Evolutionary conservation across 2,888 invertebrate genomes (phyloP), one percentile per base, ranked within the genome.

Genomic region (Norana najaformis): DNA sequence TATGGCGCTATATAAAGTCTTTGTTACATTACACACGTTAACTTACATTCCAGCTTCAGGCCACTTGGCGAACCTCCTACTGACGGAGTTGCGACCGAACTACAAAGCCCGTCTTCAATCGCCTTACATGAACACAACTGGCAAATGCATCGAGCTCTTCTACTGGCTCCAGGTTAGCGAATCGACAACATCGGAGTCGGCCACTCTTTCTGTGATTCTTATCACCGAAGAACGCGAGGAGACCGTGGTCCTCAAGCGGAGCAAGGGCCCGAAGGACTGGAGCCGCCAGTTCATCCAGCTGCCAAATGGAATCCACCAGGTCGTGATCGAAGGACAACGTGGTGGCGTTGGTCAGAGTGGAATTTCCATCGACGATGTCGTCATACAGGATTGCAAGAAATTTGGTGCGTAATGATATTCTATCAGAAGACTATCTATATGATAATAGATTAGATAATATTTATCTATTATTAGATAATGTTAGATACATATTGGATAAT

Each of bases 101-200:
- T 91, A 90, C 90, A 37, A 36, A 30, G 91, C 91, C 35, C 20
- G 89, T n/a, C 39, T 89, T 37, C 30, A 53, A 23, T 47, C 91
- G 1, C 82, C 90, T 41, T 91, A 83, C 83, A 82, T 91, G 36
- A 89, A 91, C 90, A 91, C 91, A 0, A 91, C 91, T 30, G 85
- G 88, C 39, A 90, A 85, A 47, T 91, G 91, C 88, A 39, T 91
- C 36, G 53, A 69, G 82, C 53, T 91, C 53, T 91, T 89, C 90
- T 91, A 91, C 88, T 90, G 91, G 90, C 82, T 91, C 16, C 88
- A 35, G 14, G 38, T 69, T n/a, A 39, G 53, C n/a, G 90, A 88
- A 37, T 47, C 88, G n/a, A 41, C 39, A 37, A 39, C 88, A 0
- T 82, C 35, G 36, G 90, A 90, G 39, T 38, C 83, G n/a, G 89